phyloP scores from a whole-genome alignment of 2,113 vertebrate species.

The Catagonus wagneri region DNA sequence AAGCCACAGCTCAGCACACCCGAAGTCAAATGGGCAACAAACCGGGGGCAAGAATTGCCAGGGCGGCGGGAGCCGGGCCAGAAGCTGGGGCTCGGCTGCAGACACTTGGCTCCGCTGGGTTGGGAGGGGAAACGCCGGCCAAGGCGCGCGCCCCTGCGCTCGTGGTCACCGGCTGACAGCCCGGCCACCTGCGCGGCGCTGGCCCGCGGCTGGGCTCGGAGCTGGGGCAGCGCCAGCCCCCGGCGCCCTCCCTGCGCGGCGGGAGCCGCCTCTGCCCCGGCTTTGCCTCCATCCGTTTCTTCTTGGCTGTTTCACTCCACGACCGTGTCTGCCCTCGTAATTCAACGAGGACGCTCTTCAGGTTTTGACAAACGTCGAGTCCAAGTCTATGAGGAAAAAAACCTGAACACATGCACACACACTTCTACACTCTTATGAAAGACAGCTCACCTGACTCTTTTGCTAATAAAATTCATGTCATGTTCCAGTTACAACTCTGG shows the following conservation, averaged over 20 bases:
- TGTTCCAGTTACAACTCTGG: not conserved
- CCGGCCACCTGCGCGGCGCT: too few species aligned
- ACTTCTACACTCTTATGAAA: too few species aligned
- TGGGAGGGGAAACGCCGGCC: rapidly evolving
- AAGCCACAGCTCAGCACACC: not conserved
- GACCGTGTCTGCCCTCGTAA: rapidly evolving
- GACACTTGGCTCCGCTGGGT: too few species aligned
- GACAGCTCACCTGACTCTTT: not conserved
- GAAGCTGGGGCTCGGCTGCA: rapidly evolving
- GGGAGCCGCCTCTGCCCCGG: not conserved
- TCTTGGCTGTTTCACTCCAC: not conserved
- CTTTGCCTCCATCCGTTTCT: not conserved
- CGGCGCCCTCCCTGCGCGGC: not conserved
- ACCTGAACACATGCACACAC: not conserved
- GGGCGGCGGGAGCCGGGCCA: not conserved
- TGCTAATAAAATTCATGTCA: not conserved
- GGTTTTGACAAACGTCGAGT: not conserved
- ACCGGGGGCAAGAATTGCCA: not conserved
- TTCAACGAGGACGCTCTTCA: not conserved
- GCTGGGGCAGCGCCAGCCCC: too few species aligned
- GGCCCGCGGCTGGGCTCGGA: too few species aligned
- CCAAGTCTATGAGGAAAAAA: not conserved
- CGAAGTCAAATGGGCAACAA: too few species aligned
- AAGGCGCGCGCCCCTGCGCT: not conserved
- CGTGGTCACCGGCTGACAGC: too few species aligned